phyloP scores from a whole-genome alignment of 2,113 vertebrate species.

The Menura novaehollandiae region DNA sequence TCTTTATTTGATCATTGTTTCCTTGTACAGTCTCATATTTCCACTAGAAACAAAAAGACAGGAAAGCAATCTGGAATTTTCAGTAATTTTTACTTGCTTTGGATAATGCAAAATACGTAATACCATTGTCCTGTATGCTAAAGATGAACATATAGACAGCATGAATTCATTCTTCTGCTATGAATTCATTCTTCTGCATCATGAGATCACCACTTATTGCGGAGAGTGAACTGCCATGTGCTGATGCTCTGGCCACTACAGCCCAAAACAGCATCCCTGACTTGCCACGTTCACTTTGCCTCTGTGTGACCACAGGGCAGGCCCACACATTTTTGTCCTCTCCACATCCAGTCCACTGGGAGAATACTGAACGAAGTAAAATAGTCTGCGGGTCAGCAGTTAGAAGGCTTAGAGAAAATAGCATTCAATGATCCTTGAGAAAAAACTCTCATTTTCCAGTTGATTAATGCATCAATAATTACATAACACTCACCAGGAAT shows the following conservation, averaged over 20 bases:
- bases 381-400: neutral
- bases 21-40: slow-evolving; percentile 17
- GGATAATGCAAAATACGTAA: neutral
- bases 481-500: neutral
- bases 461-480: neutral
- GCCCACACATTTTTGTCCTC: neutral
- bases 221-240: neutral
- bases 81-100: neutral
- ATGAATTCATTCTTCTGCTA: neutral
- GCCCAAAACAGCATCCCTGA: neutral
- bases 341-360: neutral
- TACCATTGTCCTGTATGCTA: neutral
- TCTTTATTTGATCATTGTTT: slow-evolving; percentile 26
- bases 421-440: neutral
- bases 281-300: neutral
- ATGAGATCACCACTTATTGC: neutral
- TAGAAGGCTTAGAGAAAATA: neutral
- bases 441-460: neutral
- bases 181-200: neutral
- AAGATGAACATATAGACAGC: neutral
- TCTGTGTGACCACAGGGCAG: neutral
- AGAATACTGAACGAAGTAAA: neutral
- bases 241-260: neutral
- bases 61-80: neutral
- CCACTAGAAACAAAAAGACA: neutral